These are phyloP conservation scores for Caranx melampygus DNA, from an alignment of 2,113 vertebrate species.

Conservation along the genomic window DNA sequence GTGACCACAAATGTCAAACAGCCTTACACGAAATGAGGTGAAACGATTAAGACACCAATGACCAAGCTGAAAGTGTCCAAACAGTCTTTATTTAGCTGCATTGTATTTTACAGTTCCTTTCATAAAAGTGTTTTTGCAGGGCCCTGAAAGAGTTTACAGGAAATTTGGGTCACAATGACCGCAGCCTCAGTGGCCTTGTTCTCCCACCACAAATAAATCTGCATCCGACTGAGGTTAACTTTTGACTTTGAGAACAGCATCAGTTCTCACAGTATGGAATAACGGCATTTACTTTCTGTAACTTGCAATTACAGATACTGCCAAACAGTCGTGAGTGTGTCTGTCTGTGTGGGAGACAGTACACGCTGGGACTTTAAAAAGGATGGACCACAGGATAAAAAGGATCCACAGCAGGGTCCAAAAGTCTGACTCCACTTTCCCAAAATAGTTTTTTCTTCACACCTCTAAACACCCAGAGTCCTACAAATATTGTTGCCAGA, in stretches of 20 bases:
- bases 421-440: not conserved
- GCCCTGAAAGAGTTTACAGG: constrained; percentile 65
- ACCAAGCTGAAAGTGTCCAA: constrained; percentile 24
- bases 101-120: constrained; percentile 55
- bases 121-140: constrained; percentile 45
- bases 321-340: too few species aligned
- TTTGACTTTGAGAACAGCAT: not conserved
- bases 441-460: not conserved
- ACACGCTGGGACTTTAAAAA: not conserved
- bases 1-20: constrained; percentile 15
- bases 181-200: constrained; percentile 20
- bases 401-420: not conserved
- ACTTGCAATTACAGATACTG: not conserved
- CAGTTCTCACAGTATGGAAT: not conserved
- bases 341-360: not conserved
- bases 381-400: not conserved
- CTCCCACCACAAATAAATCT: not conserved
- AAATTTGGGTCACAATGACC: constrained; percentile 71
- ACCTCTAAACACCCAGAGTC: not conserved
- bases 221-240: not conserved
- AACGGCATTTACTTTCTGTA: not conserved
- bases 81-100: constrained; percentile 55
- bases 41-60: constrained; percentile 33
- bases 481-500: not conserved
- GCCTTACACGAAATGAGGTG: constrained; percentile 5